Evolutionary conservation across 2,888 invertebrate genomes (phyloP), one percentile per base, ranked within the genome.

Genomic region (Hyposoter dolosus): DNA sequence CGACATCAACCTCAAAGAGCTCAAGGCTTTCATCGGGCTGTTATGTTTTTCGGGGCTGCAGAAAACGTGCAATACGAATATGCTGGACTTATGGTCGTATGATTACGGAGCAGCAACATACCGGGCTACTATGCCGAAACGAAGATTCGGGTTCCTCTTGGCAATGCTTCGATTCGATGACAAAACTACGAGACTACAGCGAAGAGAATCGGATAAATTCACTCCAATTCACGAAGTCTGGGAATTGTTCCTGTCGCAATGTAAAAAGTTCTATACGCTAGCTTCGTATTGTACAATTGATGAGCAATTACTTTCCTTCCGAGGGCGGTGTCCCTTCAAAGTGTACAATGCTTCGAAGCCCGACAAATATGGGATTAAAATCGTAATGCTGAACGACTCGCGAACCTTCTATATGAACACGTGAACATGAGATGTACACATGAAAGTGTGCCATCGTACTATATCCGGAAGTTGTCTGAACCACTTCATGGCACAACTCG

Each of bases 321-420:
- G 88, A n/a, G 90, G 90, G 72, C 32, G 23, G 10, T 56, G 45
- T 15, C n/a, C 40, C 72, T n/a, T 43, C 28, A 69, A 12, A 17
- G 87, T 77, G 6, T 68, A 91, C 66, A 88, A 90, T 12, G 87
- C 86, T 1, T 82, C 79, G 17, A 91, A 91, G 74, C 88, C 90
- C 1, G 88, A 86, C 40, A 89, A 88, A 81, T 90, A 89, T 66
- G 90, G 90, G 1, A 23, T 91, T 7, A 90, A 90, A 87, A 75
- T 43, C 43, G 23, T 40, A 3, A 68, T 68, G 23, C 23, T 68
- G 82, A 50, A 50, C 7, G n/a, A 50, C n/a, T n/a, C 50, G 15
- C 50, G n/a, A n/a, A 50, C 50, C 5, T 50, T 50, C n/a, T 50
- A 50, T 7, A 50, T 50, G 50, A n/a, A 7, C 50, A 7, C n/a